These are phyloP conservation scores for Strigamia crassipes DNA, from an alignment of 2,888 invertebrate species.

Conservation along the genomic window DNA sequence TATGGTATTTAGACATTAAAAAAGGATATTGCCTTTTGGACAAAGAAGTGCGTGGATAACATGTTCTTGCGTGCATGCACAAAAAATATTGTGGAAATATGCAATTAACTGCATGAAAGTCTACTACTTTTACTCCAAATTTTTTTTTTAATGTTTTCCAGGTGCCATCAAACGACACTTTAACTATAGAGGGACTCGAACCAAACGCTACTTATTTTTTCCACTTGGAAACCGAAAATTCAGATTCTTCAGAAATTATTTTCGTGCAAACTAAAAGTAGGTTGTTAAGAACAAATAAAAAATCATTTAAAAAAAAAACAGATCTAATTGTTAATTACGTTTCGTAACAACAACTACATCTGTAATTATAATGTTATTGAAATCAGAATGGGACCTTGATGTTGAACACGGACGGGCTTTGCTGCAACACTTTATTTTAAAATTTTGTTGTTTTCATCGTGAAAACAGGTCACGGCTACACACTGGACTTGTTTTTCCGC, in stretches of 20 bases:
- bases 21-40: constrained; percentile 3
- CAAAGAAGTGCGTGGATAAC: constrained; percentile 1
- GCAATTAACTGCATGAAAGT: neutral
- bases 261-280: constrained; percentile 11
- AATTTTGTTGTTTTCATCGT: constrained; percentile 29
- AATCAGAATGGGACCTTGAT: neutral
- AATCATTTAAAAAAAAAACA: too few relatives aligned
- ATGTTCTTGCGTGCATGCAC: neutral
- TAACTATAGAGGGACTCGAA: constrained; percentile 52
- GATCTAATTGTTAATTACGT: neutral
- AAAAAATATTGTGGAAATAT: neutral
- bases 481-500: constrained; percentile 33
- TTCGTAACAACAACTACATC: neutral
- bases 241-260: constrained; percentile 28
- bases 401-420: neutral
- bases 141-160: neutral
- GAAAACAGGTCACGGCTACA: constrained; percentile 37
- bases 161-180: neutral
- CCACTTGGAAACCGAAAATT: neutral
- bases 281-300: neutral
- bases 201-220: constrained; percentile 52
- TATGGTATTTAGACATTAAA: neutral
- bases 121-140: constrained; percentile 2
- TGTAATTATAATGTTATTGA: neutral
- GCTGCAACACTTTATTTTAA: neutral